Base-by-base conservation (phyloP, 2,113 vertebrate genomes). In the Sinocyclocheilus anshuiensis region DNA sequence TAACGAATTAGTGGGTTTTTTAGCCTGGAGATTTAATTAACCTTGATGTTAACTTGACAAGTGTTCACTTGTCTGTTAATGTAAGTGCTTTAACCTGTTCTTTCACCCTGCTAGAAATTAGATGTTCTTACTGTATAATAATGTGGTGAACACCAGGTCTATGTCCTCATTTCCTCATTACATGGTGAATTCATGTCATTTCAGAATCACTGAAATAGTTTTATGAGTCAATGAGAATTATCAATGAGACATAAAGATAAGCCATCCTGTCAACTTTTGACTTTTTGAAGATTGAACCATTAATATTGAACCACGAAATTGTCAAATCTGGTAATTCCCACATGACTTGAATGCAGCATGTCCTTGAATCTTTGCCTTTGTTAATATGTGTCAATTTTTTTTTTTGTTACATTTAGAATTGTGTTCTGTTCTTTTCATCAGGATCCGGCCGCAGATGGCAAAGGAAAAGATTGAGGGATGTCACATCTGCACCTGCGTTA, bases 381-480 rank as follows among this genome's bases (percentile, higher is more conserved):
- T 50, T 53, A 50, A 50, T 26, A 48, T 33, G 2, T 33, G 6
- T 42, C 5, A 18, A 8, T 59, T 2, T 24, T 9, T 75, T 42
- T 42, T 4, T 36, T 9, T 67, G 7, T 42, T 8, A 9, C 42
- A 1, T 42, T 42, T 42, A 42, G 42, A 42, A 42, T 45, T 45
- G 9, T 42, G 57, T 8, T 36, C 61, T 20, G 12, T 9, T 74
- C 1, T 16, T 63, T 18, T 29, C 53, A 8, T 0, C 84, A 99
- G 98, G 96, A 97, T 99, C 90, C 97, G 98, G 88, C 98, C 97
- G 24, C 98, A 99, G 71, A 96, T 98, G 92, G 95, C 97, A 39
- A 99, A 99, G 89, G 98, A 99, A 95, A 98, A 99, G 92, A 97
- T 99, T 26, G 97, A 99, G 86, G 97, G 98, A 89, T 99, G 98